Evolutionary conservation across 2,888 invertebrate species (phyloP), one percentile per base, ranked within the genome.

Genomic region (Kuschelorhynchus macadamiae): DNA sequence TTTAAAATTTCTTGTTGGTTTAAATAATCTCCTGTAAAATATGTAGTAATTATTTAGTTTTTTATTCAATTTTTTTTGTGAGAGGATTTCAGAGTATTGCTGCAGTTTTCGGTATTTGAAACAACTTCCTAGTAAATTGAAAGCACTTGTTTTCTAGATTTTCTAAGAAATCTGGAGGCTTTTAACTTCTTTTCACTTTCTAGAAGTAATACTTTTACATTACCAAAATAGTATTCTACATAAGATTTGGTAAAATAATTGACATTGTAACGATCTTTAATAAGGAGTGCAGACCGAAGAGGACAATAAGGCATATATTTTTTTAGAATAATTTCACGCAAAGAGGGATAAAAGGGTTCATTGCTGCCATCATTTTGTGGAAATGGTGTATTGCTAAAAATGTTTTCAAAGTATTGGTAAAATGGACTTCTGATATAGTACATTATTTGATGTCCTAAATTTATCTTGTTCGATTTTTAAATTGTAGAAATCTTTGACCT

Each of bases 221-320:
- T 36, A 11, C 9, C n/a, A 11, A 36, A 36, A 12, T 36, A 36
- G 11, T 36, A 8, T 36, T 36, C 36, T 3, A 36, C 36, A 36
- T 12, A 36, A n/a, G n/a, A n/a, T 8, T 36, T 36, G 11, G 7
- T 36, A 9, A 46, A 46, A 20, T 46, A 9, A 46, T 46, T 46
- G 8, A 14, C 46, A 11, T 14, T 20, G 20, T 46, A 46, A 18
- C 18, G 20, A 16, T 46, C 17, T 17, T 16, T 46, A 46, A 46
- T n/a, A n/a, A 20, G 11, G 7, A 46, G 11, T 18, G 46, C 17
- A 8, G 46, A n/a, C 46, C 46, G 20, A 20, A 46, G 20, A 9
- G 46, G 21, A 18, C n/a, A 18, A 16, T 46, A 46, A 2, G 46
- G 46, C n/a, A 46, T 46, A 18, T 46, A 46, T 46, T 46, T 46